Evolutionary conservation across 2,797 vertebrate genomes (phyloP).

Genomic region (Acanthiza pusilla): DNA sequence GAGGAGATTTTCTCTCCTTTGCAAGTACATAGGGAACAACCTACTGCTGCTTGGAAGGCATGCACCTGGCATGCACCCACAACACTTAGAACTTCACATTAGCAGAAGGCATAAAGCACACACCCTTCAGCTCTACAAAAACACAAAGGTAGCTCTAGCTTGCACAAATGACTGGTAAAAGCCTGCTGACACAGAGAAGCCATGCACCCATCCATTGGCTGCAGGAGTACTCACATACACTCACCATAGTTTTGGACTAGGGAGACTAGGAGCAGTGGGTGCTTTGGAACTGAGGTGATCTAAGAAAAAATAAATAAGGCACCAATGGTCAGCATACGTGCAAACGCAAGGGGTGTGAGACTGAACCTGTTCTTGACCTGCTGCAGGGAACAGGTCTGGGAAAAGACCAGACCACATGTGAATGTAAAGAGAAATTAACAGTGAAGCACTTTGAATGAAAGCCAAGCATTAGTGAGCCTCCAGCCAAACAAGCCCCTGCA

Average conservation of each 20-base stretch:
- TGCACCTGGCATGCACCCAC: background rate
- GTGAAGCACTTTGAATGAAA: background rate
- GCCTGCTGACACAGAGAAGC: background rate
- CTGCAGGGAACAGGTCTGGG: background rate
- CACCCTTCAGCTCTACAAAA: background rate
- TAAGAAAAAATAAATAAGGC: background rate
- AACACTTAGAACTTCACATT: background rate
- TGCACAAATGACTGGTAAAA: background rate
- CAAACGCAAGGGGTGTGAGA: background rate
- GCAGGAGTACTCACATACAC: background rate
- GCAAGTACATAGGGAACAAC: background rate
- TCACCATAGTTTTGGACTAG: background rate
- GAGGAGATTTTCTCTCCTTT: background rate
- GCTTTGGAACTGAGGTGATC: background rate
- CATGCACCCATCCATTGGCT: background rate
- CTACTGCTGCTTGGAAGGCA: background rate
- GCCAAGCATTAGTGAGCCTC: background rate
- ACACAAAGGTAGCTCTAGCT: background rate
- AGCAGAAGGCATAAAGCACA: background rate
- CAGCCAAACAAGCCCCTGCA: background rate
- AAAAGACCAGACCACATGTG: background rate
- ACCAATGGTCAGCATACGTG: background rate
- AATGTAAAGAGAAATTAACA: background rate
- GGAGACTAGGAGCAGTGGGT: background rate
- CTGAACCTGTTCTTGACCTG: background rate